A percentile compares a stretch with the other conserved stretches of the same genome.
These are phyloP conservation scores for Argyresthia albistria DNA, from an alignment of 2,888 invertebrate species.

Conservation along the genomic window DNA sequence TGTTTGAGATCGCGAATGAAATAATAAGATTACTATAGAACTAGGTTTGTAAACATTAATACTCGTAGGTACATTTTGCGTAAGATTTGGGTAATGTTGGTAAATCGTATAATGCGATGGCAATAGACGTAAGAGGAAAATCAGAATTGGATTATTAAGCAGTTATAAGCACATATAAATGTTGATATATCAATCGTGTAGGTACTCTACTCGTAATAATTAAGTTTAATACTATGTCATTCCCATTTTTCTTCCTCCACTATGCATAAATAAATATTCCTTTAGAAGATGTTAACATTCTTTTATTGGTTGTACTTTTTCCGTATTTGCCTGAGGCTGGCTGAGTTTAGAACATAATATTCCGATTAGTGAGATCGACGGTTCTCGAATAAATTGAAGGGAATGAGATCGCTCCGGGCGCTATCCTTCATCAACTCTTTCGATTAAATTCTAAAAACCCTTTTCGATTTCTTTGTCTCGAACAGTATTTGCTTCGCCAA, in stretches of 20 bases:
- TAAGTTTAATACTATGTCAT: too few species aligned
- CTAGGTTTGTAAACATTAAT: too few species aligned
- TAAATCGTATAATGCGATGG: too few species aligned
- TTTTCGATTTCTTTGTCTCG: conserved; percentile 16
- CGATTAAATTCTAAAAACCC: conserved; percentile 37
- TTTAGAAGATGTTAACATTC: background rate
- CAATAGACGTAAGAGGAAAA: too few species aligned
- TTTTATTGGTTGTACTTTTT: background rate
- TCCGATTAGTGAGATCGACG: conserved; percentile 48
- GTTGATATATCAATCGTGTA: too few species aligned
- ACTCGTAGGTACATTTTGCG: too few species aligned
- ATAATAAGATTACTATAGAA: too few species aligned
- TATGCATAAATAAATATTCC: background rate
- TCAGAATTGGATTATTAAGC: too few species aligned
- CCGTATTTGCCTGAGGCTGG: conserved; percentile 10
- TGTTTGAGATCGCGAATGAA: too few species aligned
- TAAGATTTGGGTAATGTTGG: too few species aligned
- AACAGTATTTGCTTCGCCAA: background rate
- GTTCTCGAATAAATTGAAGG: conserved; percentile 42
- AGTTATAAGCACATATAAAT: too few species aligned
- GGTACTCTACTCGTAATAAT: too few species aligned
- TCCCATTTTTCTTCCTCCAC: background rate
- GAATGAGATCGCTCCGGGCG: conserved; percentile 36
- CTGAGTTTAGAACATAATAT: conserved; percentile 49
- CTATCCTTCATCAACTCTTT: conserved; percentile 52